phyloP scores from a whole-genome alignment of 2,113 vertebrate genomes.

The Phycodurus eques region DNA sequence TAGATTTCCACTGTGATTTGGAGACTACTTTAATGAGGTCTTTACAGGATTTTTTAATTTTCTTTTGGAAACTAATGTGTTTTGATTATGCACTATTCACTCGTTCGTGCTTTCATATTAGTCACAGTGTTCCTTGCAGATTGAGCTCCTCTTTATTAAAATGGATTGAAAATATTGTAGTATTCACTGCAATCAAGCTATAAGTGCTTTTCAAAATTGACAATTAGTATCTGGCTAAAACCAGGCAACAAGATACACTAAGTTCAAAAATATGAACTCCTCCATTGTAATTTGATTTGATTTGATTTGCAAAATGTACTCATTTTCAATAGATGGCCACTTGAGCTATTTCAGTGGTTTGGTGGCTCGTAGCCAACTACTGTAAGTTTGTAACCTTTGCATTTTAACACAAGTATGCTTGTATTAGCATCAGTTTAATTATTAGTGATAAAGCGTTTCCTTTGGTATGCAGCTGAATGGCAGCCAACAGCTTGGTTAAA shows the following conservation, averaged over 20 bases:
- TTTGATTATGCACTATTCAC: background rate
- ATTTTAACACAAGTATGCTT: background rate
- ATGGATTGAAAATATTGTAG: background rate
- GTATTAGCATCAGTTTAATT: conserved; percentile 28
- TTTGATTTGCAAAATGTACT: background rate
- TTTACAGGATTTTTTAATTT: conserved; percentile 2
- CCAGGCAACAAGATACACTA: background rate
- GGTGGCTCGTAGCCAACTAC: background rate
- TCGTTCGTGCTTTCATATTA: background rate
- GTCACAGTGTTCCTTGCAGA: background rate
- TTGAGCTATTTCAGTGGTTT: background rate
- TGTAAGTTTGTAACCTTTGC: background rate
- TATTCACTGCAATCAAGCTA: background rate
- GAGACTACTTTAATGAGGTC: background rate
- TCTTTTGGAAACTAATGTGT: background rate
- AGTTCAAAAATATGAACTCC: background rate
- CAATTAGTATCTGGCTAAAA: background rate
- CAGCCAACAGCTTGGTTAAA: conserved; percentile 40
- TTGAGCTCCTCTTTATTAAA: background rate
- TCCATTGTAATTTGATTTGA: background rate
- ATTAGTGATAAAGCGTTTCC: conserved; percentile 34
- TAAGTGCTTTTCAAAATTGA: background rate
- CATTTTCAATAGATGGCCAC: background rate
- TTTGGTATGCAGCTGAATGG: conserved; percentile 21
- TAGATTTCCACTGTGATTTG: background rate